These are phyloP conservation scores for Scrobipalpa atriplicella DNA, from an alignment of 2,888 invertebrate genomes.

Conservation along the genomic window DNA sequence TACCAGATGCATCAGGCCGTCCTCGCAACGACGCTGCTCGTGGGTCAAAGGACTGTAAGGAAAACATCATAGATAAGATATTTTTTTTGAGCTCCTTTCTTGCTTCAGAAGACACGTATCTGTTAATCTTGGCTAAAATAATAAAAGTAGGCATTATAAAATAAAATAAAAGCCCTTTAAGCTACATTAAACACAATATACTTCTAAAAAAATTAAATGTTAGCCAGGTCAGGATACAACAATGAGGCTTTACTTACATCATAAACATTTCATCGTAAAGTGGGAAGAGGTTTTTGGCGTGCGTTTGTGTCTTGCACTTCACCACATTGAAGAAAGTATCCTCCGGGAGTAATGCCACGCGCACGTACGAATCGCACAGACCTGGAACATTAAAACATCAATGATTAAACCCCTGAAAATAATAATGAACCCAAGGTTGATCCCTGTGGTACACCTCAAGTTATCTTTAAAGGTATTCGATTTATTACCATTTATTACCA, in stretches of 20 bases:
- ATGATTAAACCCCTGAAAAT: background rate
- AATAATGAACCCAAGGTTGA: background rate
- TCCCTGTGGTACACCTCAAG: conserved; percentile 19
- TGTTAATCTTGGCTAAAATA: background rate
- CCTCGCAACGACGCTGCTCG: conserved; percentile 86
- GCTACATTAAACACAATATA: too few species aligned
- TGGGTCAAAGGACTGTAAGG: conserved; percentile 84
- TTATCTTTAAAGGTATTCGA: background rate
- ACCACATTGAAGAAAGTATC: conserved; percentile 89
- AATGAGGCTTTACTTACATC: conserved; percentile 86
- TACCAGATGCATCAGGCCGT: conserved; percentile 92
- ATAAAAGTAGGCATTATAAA: too few species aligned
- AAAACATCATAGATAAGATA: background rate
- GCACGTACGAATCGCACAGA: conserved; percentile 96
- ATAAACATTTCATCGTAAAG: conserved; percentile 97
- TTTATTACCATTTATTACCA: conserved; percentile 1
- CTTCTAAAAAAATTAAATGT: background rate
- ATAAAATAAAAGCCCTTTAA: too few species aligned
- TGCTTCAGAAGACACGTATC: background rate
- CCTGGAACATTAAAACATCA: conserved; percentile 63
- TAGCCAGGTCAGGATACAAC: background rate
- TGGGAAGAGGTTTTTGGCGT: conserved; percentile 96
- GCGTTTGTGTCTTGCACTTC: conserved; percentile 94
- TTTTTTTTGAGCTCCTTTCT: background rate
- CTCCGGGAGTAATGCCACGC: conserved; percentile 92